Percentiles rank a stretch among this genome's conserved stretches.
Evolutionary conservation across 2,888 invertebrate genomes (phyloP).

Genomic region (Augochlorella aurata): DNA sequence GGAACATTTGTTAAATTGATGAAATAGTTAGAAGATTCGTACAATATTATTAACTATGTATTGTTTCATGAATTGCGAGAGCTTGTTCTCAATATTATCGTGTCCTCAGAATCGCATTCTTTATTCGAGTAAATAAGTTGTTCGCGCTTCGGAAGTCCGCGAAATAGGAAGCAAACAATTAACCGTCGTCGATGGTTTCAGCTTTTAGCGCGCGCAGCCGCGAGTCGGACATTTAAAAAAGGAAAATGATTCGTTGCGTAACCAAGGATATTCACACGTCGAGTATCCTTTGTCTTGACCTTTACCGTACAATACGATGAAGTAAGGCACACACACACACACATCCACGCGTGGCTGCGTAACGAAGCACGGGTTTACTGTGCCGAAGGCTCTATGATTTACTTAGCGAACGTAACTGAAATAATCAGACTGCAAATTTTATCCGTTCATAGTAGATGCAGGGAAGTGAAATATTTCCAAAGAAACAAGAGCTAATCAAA

Average conservation of each 20-base stretch:
- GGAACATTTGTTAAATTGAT: no score
- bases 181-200: background rate
- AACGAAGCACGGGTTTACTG: background rate
- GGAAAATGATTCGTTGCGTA: constrained; percentile 9
- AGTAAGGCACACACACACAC: background rate
- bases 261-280: constrained; percentile 14
- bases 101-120: background rate
- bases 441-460: background rate
- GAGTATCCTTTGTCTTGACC: constrained; percentile 11
- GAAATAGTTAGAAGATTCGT: no score
- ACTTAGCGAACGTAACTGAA: background rate
- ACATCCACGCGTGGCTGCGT: background rate
- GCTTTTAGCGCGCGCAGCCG: background rate
- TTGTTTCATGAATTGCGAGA: background rate
- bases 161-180: constrained; percentile 6
- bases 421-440: background rate
- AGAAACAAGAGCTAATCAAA: background rate
- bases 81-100: background rate
- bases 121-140: background rate
- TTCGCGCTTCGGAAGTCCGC: background rate
- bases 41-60: background rate
- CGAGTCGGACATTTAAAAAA: constrained; percentile 3
- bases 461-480: background rate
- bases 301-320: constrained; percentile 6
- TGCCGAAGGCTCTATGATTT: constrained; percentile 1